phyloP scores from a whole-genome alignment of 2,888 invertebrate genomes.

The Eupithecia subfuscata region DNA sequence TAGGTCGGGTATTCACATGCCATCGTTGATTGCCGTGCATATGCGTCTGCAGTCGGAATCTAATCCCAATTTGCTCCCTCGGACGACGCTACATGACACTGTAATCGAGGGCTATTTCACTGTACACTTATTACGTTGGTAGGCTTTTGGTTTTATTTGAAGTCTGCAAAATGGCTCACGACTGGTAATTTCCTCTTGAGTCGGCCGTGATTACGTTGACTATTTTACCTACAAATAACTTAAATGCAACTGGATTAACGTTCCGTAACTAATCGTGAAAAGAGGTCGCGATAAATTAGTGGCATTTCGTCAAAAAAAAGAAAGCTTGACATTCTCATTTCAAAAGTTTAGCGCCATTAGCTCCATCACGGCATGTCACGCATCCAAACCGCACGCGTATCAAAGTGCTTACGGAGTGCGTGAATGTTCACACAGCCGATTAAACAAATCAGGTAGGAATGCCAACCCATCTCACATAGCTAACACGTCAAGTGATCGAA shows the following conservation, averaged over 20 bases:
- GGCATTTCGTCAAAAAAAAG: conserved; percentile 12
- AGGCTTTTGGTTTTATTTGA: not conserved
- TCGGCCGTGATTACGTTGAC: not conserved
- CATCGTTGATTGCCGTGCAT: conserved; percentile 67
- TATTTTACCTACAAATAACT: not conserved
- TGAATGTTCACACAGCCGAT: conserved; percentile 44
- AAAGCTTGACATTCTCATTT: conserved; percentile 28
- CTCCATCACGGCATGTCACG: conserved; percentile 32
- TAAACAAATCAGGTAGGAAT: conserved; percentile 41
- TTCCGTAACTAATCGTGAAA: conserved; percentile 7
- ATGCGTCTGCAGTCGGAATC: conserved; percentile 73
- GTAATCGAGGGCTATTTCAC: conserved; percentile 58
- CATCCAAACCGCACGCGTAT: conserved; percentile 31
- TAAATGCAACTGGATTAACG: not conserved
- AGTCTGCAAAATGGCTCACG: not conserved
- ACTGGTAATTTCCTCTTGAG: not conserved
- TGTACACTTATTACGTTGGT: not conserved
- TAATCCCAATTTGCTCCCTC: conserved; percentile 62
- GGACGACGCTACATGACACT: conserved; percentile 57
- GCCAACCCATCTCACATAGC: conserved; percentile 33
- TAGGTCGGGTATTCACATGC: conserved; percentile 58
- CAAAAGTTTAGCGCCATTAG: conserved; percentile 31
- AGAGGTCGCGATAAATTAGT: conserved; percentile 9
- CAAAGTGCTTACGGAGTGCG: conserved; percentile 35
- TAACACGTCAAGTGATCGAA: conserved; percentile 32